Evolutionary conservation across 1,140 invertebrate species (phyloP).

Genomic region (Gyrodactylus bullatarudis): DNA sequence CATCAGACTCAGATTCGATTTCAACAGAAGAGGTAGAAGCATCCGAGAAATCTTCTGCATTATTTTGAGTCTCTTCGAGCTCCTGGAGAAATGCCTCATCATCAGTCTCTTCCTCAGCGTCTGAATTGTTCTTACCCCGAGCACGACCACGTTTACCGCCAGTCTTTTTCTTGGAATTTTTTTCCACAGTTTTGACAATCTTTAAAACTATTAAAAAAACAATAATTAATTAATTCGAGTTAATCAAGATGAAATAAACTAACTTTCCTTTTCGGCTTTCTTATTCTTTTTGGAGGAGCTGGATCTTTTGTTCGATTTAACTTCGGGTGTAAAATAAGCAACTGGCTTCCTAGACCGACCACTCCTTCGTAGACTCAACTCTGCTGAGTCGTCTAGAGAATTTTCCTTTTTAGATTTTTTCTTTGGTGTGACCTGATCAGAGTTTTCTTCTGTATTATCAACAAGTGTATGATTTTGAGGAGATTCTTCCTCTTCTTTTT

Average conservation of each 20-base stretch:
- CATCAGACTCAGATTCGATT: neutral
- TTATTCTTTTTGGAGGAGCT: neutral
- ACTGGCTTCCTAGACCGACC: neutral
- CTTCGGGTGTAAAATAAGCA: neutral
- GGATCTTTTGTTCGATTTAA: neutral
- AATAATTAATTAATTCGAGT: too few species aligned
- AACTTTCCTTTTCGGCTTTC: neutral
- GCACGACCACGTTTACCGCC: neutral
- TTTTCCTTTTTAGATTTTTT: neutral
- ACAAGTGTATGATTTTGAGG: neutral
- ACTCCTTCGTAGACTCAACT: neutral
- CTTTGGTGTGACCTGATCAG: neutral
- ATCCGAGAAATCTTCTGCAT: neutral
- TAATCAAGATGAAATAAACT: too few species aligned
- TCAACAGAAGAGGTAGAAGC: neutral
- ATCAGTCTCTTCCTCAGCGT: neutral
- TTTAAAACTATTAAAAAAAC: too few species aligned
- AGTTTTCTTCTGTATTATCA: neutral
- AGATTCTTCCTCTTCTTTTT: neutral
- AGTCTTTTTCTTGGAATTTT: neutral
- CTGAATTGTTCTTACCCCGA: neutral
- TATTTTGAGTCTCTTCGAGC: neutral
- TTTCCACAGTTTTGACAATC: neutral
- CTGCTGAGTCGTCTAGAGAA: neutral
- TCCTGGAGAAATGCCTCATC: neutral